Conservation (phyloP, 2,888 invertebrate genomes). For the Mythimna pallens region DNA sequence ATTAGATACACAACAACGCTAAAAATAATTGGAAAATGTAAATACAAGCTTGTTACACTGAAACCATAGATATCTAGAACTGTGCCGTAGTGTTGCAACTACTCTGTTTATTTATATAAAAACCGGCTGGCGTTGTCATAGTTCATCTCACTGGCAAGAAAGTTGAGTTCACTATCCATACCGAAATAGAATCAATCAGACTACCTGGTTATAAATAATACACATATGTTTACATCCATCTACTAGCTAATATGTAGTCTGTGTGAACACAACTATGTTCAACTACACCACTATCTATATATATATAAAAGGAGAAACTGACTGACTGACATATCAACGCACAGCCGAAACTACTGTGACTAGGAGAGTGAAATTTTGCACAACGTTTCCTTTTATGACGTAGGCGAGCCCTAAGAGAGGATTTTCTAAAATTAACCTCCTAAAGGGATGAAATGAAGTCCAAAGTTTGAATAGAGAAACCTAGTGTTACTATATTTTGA, state of each 20-base stretch:
- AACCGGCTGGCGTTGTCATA: constrained; percentile 42
- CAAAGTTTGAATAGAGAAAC: too few relatives aligned
- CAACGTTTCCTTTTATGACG: too few relatives aligned
- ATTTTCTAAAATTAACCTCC: too few relatives aligned
- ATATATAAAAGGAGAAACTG: too few relatives aligned
- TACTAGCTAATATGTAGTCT: background rate
- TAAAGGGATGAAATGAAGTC: too few relatives aligned
- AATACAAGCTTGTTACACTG: constrained; percentile 9
- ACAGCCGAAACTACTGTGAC: too few relatives aligned
- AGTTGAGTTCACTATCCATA: constrained; percentile 46
- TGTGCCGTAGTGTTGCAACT: constrained; percentile 42
- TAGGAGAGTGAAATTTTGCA: too few relatives aligned
- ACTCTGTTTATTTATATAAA: constrained; percentile 41
- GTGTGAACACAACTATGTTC: constrained; percentile 7
- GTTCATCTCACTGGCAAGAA: constrained; percentile 50
- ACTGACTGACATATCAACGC: too few relatives aligned
- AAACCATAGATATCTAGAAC: constrained; percentile 6
- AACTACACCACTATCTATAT: constrained; percentile 1
- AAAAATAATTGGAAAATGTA: background rate
- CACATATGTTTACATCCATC: constrained; percentile 47
- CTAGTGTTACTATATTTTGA: constrained; percentile 1
- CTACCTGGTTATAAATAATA: constrained; percentile 51
- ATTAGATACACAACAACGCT: background rate
- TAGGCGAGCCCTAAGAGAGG: too few relatives aligned
- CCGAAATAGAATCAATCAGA: constrained; percentile 53